Percentiles rank a stretch among this genome's conserved stretches.
These are phyloP conservation scores for Diabrotica balteata DNA, from an alignment of 2,888 invertebrate species.

Conservation along the genomic window DNA sequence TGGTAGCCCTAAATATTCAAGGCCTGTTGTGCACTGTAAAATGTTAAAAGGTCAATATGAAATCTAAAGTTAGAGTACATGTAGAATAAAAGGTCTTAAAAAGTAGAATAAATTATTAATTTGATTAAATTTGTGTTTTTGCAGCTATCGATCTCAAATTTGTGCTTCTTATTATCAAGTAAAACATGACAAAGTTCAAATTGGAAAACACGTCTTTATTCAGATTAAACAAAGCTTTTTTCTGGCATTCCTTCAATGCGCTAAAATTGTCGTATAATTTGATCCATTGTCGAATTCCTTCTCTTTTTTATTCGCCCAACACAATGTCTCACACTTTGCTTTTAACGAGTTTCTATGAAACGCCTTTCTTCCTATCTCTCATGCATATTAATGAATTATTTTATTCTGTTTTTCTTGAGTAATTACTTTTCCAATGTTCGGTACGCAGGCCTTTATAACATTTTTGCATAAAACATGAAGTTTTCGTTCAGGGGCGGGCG, in stretches of 20 bases:
- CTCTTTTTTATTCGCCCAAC: not conserved
- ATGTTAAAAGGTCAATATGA: too few relatives aligned
- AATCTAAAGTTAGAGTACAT: too few relatives aligned
- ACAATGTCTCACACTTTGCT: constrained; percentile 21
- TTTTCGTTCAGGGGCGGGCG: not conserved
- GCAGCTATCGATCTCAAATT: too few relatives aligned
- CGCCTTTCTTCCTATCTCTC: constrained; percentile 18
- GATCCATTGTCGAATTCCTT: constrained; percentile 4
- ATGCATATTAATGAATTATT: constrained; percentile 29
- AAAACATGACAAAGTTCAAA: too few relatives aligned
- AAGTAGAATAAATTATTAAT: too few relatives aligned
- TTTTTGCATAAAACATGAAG: constrained; percentile 22
- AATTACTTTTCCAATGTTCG: constrained; percentile 22
- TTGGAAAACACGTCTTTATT: not conserved
- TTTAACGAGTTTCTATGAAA: constrained; percentile 14
- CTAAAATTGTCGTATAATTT: constrained; percentile 14
- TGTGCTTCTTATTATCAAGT: too few relatives aligned
- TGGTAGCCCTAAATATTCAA: too few relatives aligned
- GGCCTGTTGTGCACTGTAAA: too few relatives aligned
- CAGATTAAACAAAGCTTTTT: not conserved
- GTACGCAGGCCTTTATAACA: constrained; percentile 19
- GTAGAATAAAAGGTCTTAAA: too few relatives aligned
- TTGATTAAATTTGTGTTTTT: too few relatives aligned
- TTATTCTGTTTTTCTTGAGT: constrained; percentile 26
- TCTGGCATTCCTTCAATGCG: not conserved